These are phyloP conservation scores for Ischnura elegans DNA, from an alignment of 2,888 invertebrate species.

Conservation along the genomic window DNA sequence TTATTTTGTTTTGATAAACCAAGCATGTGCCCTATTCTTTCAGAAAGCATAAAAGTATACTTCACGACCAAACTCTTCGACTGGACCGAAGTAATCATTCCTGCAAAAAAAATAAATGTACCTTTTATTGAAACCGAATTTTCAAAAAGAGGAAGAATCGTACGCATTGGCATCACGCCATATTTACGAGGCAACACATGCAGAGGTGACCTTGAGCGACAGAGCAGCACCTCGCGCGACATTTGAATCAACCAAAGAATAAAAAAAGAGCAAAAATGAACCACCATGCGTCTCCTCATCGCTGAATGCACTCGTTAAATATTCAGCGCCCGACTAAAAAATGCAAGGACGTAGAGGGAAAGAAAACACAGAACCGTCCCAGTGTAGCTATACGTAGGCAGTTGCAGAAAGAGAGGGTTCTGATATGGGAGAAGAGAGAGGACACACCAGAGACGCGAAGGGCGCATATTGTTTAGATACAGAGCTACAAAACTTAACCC, in stretches of 20 bases:
- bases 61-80: too few species aligned
- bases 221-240: neutral
- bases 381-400: neutral
- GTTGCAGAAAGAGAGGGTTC: neutral
- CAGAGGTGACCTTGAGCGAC: neutral
- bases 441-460: neutral
- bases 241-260: neutral
- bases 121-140: too few species aligned
- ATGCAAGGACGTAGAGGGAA: neutral
- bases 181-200: neutral
- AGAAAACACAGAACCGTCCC: neutral
- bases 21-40: too few species aligned
- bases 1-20: too few species aligned
- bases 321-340: neutral
- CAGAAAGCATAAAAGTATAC: too few species aligned
- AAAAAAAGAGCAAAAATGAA: neutral
- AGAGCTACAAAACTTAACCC: constrained; percentile 6
- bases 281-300: neutral
- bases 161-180: too few species aligned
- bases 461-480: constrained; percentile 6
- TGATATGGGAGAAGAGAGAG: neutral
- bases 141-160: too few species aligned
- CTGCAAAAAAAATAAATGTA: too few species aligned
- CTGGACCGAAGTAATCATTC: too few species aligned
- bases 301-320: neutral